phyloP scores from a whole-genome alignment of 2,113 vertebrate species.

The Phylloscopus trochilus region DNA sequence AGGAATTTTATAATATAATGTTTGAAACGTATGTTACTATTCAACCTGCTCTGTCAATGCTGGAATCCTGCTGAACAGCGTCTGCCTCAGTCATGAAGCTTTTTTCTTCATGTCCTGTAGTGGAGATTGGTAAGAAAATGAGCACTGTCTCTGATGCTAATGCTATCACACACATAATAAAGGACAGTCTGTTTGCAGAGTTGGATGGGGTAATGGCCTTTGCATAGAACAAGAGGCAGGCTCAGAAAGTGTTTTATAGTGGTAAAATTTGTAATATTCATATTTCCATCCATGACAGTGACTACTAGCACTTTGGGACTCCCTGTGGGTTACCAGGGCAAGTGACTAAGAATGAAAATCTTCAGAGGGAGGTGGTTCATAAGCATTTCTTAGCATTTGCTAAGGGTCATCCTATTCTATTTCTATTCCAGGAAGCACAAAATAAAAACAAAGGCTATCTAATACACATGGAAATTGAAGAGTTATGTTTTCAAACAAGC shows the following conservation, averaged over 20 bases:
- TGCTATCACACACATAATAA: conserved; percentile 21
- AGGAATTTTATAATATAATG: conserved; percentile 48
- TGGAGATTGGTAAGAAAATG: conserved; percentile 13
- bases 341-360: not conserved
- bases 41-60: not conserved
- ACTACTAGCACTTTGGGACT: not conserved
- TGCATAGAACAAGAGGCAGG: not conserved
- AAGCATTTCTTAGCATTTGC: not conserved
- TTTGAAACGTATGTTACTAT: conserved; percentile 1
- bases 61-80: not conserved
- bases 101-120: conserved; percentile 31
- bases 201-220: not conserved
- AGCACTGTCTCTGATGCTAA: conserved; percentile 24
- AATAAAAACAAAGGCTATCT: not conserved
- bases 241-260: not conserved
- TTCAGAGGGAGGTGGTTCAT: not conserved
- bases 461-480: not conserved
- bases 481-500: not conserved
- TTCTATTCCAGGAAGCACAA: not conserved
- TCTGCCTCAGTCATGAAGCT: not conserved
- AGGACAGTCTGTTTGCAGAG: not conserved
- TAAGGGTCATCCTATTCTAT: not conserved
- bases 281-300: not conserved
- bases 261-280: not conserved
- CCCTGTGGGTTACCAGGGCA: not conserved